Base-by-base conservation (phyloP, 2,113 vertebrate species). In the Rhynchomys soricoides region DNA sequence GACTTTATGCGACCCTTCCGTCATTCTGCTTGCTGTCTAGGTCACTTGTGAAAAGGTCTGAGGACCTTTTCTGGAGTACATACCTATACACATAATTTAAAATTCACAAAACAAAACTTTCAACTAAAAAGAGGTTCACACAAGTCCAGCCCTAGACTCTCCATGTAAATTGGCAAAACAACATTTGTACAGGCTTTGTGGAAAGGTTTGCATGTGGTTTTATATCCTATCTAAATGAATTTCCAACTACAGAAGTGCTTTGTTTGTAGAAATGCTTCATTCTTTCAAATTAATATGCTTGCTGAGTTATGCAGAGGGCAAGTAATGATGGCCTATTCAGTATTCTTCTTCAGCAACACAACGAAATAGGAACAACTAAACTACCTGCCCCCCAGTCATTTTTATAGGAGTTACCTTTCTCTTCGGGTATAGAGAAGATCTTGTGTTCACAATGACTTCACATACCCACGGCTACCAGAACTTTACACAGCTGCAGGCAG, bases 211-310 rank as follows among this genome's bases (percentile, higher is more conserved):
- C 81, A 55, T 22, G 45, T 45, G 37, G 5, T 71, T 95, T 5
- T 37, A 5, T 78, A 62, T 64, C 66, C 55, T 57, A 77, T 86
- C 55, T 74, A 68, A 94, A 74, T 57, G 52, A 89, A 85, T 82
- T 93, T 91, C 52, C 77, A 89, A 50, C 52, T 81, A 81, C 50
- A 90, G 82, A 81, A 64, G 24, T 78, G 3, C 19, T 71, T 57
- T 90, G 43, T 87, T 92, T 86, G n/a, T 66, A 85, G 75, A 48
- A 94, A 45, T 91, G 6, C 93, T 91, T 48, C 55, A 71, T 88
- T 21, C 15, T 93, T 74, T 86, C 50, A 50, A 40, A 64, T 52
- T 86, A 59, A 40, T 17, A 12, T 79, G 16, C 13, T n/a, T 52
- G 62, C 29, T 52, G 43, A 89, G 24, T 78, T 90, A 31, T 59